Conservation (phyloP, 2,797 vertebrate genomes). For the Lagorchestes hirsutus region DNA sequence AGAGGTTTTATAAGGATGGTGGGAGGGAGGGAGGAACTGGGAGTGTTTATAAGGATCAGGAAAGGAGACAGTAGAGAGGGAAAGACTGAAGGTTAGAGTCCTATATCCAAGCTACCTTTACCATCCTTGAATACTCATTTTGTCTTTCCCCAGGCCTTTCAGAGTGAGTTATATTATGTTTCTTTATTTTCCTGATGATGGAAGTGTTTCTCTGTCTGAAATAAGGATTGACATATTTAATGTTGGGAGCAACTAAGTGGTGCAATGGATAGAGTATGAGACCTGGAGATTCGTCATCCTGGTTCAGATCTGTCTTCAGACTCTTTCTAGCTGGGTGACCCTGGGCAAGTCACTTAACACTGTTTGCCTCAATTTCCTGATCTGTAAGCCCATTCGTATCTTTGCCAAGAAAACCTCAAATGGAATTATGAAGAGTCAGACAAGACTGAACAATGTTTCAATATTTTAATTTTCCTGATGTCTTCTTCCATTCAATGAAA, state of each 20-base stretch:
- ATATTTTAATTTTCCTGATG: constrained; percentile 32
- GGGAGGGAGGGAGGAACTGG: background rate
- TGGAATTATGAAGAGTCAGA: constrained; percentile 18
- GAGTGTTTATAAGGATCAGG: background rate
- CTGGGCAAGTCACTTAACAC: constrained; percentile 19
- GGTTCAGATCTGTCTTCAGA: background rate
- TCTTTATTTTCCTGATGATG: background rate
- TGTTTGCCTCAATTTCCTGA: constrained; percentile 61
- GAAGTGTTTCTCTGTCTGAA: background rate
- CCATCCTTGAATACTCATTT: background rate
- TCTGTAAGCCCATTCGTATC: constrained; percentile 17
- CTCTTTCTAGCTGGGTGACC: background rate
- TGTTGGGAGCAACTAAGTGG: background rate
- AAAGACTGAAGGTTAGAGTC: background rate
- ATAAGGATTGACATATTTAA: background rate
- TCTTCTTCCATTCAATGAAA: constrained; percentile 11
- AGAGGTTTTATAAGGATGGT: background rate
- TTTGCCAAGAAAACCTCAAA: constrained; percentile 6
- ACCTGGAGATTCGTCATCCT: background rate
- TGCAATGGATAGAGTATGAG: background rate
- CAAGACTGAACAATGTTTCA: background rate
- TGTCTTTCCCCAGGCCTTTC: background rate
- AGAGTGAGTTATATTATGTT: background rate
- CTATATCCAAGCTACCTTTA: background rate
- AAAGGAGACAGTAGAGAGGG: background rate